These are phyloP conservation scores for Autographa pulchrina DNA, from an alignment of 2,888 invertebrate species.

Conservation along the genomic window DNA sequence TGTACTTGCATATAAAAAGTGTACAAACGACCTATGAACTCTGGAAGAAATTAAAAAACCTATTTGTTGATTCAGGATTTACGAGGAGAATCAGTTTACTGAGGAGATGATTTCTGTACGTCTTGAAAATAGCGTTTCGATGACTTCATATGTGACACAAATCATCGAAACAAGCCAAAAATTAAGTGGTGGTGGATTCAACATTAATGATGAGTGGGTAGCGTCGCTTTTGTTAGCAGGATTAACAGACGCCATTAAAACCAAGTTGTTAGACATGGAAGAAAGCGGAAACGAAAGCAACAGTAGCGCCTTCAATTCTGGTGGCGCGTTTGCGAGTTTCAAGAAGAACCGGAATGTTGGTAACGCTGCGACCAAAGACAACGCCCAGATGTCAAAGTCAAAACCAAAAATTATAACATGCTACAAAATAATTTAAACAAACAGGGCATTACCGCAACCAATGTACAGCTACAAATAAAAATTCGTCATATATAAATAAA, in stretches of 20 bases:
- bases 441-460: slow-evolving; percentile 51
- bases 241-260: slow-evolving; percentile 51
- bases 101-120: slow-evolving; percentile 22
- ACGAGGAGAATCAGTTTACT: slow-evolving; percentile 36
- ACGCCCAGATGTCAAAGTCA: slow-evolving; percentile 44
- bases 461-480: slow-evolving; percentile 33
- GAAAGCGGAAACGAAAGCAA: slow-evolving; percentile 31
- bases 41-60: slow-evolving; percentile 21
- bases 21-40: slow-evolving; percentile 17
- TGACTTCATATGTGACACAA: neutral
- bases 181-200: slow-evolving; percentile 45
- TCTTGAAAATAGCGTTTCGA: slow-evolving; percentile 27
- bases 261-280: slow-evolving; percentile 48
- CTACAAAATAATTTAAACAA: slow-evolving; percentile 57
- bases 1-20: slow-evolving; percentile 16
- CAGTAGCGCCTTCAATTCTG: slow-evolving; percentile 29
- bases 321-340: slow-evolving; percentile 45
- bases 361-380: slow-evolving; percentile 38
- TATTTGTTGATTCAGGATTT: slow-evolving; percentile 39
- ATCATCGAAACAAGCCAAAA: slow-evolving; percentile 35
- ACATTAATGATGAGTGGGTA: slow-evolving; percentile 52
- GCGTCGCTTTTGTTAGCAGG: slow-evolving; percentile 48
- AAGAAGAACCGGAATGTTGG: slow-evolving; percentile 45
- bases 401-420: slow-evolving; percentile 39
- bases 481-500: slow-evolving; percentile 41